Evolutionary conservation across 2,113 vertebrate species (phyloP).

Genomic region (Odocoileus virginianus): DNA sequence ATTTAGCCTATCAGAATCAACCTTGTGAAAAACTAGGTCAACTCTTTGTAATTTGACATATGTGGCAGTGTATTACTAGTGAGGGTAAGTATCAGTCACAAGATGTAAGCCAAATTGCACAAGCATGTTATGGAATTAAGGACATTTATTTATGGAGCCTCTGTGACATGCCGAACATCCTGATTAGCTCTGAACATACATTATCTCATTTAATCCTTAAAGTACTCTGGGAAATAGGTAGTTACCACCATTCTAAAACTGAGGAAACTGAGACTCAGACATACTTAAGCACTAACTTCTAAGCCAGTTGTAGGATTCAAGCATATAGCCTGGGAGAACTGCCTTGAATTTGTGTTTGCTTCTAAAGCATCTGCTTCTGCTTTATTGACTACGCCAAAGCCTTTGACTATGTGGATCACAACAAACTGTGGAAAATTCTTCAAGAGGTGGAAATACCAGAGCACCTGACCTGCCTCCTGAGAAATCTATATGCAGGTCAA

Average conservation of each 20-base stretch:
- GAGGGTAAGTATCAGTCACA: background rate
- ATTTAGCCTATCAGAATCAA: background rate
- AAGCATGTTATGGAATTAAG: background rate
- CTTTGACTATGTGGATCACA: background rate
- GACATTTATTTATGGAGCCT: background rate
- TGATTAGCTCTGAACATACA: background rate
- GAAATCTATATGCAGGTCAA: background rate
- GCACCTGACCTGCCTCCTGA: background rate
- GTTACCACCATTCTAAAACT: background rate
- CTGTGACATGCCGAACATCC: background rate
- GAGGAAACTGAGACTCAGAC: background rate
- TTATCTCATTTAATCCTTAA: background rate
- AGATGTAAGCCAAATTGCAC: background rate
- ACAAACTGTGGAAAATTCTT: background rate
- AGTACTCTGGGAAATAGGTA: background rate
- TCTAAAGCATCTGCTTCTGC: background rate
- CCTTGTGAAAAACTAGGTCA: background rate
- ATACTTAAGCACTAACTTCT: background rate
- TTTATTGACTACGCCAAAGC: background rate
- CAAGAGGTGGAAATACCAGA: background rate
- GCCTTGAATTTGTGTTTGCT: background rate
- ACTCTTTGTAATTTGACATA: background rate
- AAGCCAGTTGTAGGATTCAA: background rate
- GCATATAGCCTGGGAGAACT: background rate
- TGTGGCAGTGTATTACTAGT: background rate